phyloP scores from a whole-genome alignment of 2,888 invertebrate genomes.

The Lacanobia oleracea region DNA sequence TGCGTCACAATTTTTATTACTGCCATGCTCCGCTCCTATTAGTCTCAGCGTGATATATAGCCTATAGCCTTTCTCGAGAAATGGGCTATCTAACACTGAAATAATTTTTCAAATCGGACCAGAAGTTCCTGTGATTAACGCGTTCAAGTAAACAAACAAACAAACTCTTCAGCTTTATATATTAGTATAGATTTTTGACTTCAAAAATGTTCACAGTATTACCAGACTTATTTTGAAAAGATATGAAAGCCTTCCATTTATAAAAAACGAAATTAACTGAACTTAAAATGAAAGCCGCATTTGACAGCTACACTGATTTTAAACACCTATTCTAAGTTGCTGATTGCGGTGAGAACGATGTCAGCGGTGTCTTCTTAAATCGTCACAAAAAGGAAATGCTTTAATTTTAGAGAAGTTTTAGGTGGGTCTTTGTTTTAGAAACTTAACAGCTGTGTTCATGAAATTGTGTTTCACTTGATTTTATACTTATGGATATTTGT shows the following conservation, averaged over 20 bases:
- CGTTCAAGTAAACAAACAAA: too few relatives aligned
- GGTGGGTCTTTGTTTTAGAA: slow-evolving; percentile 8
- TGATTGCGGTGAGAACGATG: slow-evolving; percentile 16
- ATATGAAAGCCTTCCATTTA: not conserved
- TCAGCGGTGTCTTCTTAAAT: slow-evolving; percentile 1
- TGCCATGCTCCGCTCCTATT: too few relatives aligned
- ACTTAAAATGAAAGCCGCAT: not conserved
- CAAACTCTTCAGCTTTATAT: too few relatives aligned
- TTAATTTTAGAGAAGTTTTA: slow-evolving; percentile 58
- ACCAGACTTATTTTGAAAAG: not conserved
- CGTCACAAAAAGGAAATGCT: slow-evolving; percentile 58
- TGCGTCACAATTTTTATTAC: too few relatives aligned
- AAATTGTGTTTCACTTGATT: not conserved
- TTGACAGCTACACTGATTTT: slow-evolving; percentile 4
- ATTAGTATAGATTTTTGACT: too few relatives aligned
- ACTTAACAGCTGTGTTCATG: not conserved
- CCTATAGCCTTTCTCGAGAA: too few relatives aligned
- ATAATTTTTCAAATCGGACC: too few relatives aligned
- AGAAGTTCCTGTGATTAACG: too few relatives aligned
- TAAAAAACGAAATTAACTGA: not conserved
- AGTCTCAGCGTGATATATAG: too few relatives aligned
- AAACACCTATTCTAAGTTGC: slow-evolving; percentile 16
- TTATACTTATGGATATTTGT: not conserved
- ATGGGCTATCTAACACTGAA: too few relatives aligned
- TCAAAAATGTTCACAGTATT: too few relatives aligned